Conservation (phyloP, 2,888 invertebrate genomes). For the Hypercompe scribonia region DNA sequence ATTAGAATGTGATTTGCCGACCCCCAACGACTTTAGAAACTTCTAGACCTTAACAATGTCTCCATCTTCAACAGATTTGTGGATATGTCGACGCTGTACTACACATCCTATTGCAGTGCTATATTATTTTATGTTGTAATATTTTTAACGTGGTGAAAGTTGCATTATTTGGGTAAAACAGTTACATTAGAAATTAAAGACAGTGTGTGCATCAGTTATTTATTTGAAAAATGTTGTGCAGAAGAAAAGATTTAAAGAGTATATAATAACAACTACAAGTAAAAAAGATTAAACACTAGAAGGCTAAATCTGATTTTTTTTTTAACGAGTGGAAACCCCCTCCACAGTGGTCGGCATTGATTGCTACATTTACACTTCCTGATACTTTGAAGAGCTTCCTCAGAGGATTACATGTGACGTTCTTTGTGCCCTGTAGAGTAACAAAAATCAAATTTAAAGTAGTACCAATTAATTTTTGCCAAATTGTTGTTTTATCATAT, state of each 20-base stretch:
- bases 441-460: too few relatives aligned
- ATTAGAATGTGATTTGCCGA: too few relatives aligned
- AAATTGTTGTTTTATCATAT: neutral
- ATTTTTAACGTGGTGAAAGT: neutral
- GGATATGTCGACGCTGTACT: too few relatives aligned
- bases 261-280: neutral
- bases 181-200: neutral
- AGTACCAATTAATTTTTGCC: too few relatives aligned
- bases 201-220: neutral
- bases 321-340: neutral
- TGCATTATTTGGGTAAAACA: neutral
- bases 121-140: neutral
- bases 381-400: neutral
- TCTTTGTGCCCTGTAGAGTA: neutral
- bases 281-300: neutral
- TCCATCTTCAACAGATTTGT: too few relatives aligned
- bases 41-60: too few relatives aligned
- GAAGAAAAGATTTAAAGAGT: neutral
- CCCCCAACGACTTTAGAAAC: too few relatives aligned
- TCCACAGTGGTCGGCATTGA: neutral
- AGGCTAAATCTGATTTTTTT: neutral
- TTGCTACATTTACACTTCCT: neutral
- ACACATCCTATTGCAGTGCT: too few relatives aligned
- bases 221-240: neutral
- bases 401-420: neutral